Conservation (phyloP, 92 coral and sea anemone species). For the Palythoa caribaeorum region DNA sequence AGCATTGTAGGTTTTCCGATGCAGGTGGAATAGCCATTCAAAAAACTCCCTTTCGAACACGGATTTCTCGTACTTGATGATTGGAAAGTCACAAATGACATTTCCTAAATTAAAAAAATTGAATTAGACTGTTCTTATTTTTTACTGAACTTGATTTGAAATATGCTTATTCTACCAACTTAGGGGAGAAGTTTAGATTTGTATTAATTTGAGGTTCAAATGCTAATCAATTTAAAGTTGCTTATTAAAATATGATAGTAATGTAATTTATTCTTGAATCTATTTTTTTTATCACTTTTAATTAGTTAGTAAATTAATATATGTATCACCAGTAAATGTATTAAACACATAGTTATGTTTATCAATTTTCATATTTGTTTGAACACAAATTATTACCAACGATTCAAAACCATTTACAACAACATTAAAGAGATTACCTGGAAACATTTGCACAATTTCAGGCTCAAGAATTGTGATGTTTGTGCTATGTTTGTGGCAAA, state of each 20-base stretch:
- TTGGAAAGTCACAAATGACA: slow-evolving; percentile 10
- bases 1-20: slow-evolving; percentile 17
- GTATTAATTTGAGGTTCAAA: no score
- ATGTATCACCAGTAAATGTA: not conserved
- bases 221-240: not conserved
- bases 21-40: not conserved
- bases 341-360: not conserved
- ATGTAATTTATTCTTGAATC: not conserved
- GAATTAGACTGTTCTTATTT: not conserved
- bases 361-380: no score
- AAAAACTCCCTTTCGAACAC: slow-evolving; percentile 5
- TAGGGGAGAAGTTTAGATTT: no score
- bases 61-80: slow-evolving; percentile 9
- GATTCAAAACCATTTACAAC: no score
- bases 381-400: no score
- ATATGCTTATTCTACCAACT: no score
- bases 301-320: not conserved
- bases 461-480: slow-evolving; percentile 10
- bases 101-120: not conserved
- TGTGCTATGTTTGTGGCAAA: not conserved
- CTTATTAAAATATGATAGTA: not conserved
- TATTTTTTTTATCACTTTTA: not conserved
- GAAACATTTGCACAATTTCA: not conserved
- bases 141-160: no score
- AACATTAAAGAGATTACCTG: not conserved